phyloP scores from a whole-genome alignment of 2,888 invertebrate species.

The Sepiola atlantica region DNA sequence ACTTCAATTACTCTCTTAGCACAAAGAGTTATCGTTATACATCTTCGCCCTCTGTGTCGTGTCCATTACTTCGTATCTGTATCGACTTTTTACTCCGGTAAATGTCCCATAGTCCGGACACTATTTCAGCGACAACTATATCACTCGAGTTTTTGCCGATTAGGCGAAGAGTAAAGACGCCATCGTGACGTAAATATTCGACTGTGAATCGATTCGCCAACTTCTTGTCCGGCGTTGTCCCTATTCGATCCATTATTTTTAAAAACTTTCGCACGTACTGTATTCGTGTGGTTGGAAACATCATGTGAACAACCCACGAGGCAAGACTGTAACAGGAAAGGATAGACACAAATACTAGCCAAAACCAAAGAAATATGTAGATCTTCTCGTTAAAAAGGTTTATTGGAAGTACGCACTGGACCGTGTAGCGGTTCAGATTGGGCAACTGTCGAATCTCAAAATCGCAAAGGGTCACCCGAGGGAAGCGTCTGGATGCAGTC shows the following conservation, averaged over 20 bases:
- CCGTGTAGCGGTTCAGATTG: conserved; percentile 70
- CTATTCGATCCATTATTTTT: conserved; percentile 75
- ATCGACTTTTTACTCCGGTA: conserved; percentile 69
- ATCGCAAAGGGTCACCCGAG: conserved; percentile 73
- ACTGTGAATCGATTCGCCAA: conserved; percentile 72
- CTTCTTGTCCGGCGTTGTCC: conserved; percentile 69
- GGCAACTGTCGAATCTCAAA: conserved; percentile 72
- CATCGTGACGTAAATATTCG: conserved; percentile 73
- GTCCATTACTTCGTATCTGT: conserved; percentile 66
- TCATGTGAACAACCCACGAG: conserved; percentile 72
- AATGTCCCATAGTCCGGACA: conserved; percentile 72
- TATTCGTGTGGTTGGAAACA: conserved; percentile 72
- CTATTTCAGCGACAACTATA: conserved; percentile 72
- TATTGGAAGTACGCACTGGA: conserved; percentile 70
- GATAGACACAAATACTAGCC: conserved; percentile 72
- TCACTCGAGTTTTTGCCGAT: conserved; percentile 73
- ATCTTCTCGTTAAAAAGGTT: conserved; percentile 74
- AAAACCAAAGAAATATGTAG: conserved; percentile 74
- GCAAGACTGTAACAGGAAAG: conserved; percentile 69
- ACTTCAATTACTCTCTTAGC: not conserved
- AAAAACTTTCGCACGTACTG: conserved; percentile 76
- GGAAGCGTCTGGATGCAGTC: conserved; percentile 70
- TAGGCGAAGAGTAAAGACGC: conserved; percentile 72
- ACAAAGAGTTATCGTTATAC: conserved; percentile 59
- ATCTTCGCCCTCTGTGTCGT: conserved; percentile 69